Evolutionary conservation across 2,113 vertebrate genomes (phyloP).

Genomic region (Vidua chalybeata): DNA sequence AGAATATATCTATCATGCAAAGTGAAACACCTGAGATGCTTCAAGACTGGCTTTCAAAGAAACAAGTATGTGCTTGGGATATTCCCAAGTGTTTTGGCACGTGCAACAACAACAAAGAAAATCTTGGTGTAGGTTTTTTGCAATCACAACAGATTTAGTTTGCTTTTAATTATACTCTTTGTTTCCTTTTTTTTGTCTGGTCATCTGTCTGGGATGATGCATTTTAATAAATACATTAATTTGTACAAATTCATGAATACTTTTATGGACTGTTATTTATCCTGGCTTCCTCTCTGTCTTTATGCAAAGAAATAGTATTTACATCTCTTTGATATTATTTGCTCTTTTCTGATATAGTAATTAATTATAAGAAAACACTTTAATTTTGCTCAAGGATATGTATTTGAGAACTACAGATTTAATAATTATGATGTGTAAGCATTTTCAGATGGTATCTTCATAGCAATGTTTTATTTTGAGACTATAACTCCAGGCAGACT

Average conservation of each 20-base stretch:
- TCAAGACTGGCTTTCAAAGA: background rate
- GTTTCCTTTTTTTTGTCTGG: background rate
- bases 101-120: constrained; percentile 40
- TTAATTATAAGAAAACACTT: background rate
- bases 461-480: background rate
- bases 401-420: background rate
- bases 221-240: constrained; percentile 18
- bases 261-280: constrained; percentile 20
- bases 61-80: constrained; percentile 19
- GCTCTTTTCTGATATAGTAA: background rate
- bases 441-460: background rate
- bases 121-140: background rate
- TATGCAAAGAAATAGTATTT: constrained; percentile 18
- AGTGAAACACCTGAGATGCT: background rate
- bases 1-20: constrained; percentile 2
- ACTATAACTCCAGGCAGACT: background rate
- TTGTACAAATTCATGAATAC: background rate
- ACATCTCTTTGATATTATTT: background rate
- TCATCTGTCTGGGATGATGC: background rate
- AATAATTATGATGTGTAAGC: background rate
- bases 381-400: background rate
- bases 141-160: constrained; percentile 28
- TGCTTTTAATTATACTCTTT: constrained; percentile 19
- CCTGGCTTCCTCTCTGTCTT: background rate
- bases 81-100: background rate